A percentile compares a stretch with the other conserved stretches of the same genome.
Evolutionary conservation across 64 coral and sea anemone species (phyloP).

Genomic region (Actinia equina): DNA sequence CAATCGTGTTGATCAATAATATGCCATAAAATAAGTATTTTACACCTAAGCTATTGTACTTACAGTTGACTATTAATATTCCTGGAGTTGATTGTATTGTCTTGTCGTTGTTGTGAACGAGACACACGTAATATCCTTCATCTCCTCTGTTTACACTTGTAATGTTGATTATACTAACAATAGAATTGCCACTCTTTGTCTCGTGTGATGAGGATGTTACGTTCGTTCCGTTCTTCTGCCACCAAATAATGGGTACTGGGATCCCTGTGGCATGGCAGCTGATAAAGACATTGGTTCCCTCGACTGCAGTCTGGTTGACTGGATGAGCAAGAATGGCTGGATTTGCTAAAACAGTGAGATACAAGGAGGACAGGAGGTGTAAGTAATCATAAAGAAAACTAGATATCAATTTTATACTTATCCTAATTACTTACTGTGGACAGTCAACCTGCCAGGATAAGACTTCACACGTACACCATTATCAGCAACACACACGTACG

Average conservation of each 20-base stretch:
- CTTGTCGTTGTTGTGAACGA: not conserved
- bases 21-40: too few relatives aligned
- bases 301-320: not conserved
- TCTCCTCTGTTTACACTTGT: not conserved
- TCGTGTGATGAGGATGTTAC: not conserved
- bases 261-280: not conserved
- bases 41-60: not conserved
- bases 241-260: not conserved
- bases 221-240: not conserved
- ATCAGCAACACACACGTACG: constrained; percentile 14
- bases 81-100: not conserved
- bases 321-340: not conserved
- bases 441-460: not conserved
- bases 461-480: not conserved
- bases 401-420: too few relatives aligned
- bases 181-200: not conserved
- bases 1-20: too few relatives aligned
- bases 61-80: constrained; percentile 1
- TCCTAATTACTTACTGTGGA: not conserved
- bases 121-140: not conserved
- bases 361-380: not conserved
- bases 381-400: too few relatives aligned
- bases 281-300: not conserved
- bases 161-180: not conserved
- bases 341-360: not conserved